Base-by-base conservation (phyloP, 2,888 invertebrate species). In the Plebejus melissa region DNA sequence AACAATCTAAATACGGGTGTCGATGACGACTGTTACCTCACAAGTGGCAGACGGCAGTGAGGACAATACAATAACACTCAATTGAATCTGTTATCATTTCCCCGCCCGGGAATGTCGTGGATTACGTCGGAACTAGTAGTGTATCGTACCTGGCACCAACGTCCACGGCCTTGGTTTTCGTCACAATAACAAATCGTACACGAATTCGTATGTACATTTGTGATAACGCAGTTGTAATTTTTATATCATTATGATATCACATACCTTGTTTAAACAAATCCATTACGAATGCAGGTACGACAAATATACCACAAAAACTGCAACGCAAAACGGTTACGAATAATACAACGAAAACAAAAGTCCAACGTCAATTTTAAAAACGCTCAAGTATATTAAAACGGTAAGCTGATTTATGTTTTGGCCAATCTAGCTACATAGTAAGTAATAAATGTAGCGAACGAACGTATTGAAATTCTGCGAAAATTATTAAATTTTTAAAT, bases 151-250 rank as follows among this genome's bases (percentile, higher is more conserved):
- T 86, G 93, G 91, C 85, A 93, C 93, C 85, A 82, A 80, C 81
- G 80, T 82, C 84, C 82, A 86, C 93, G 93, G 89, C 93, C 93
- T 93, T 93, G 92, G 86, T 86, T 83, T 86, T 88, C 89, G 86
- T 86, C 85, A 85, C 76, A 79, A 79, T 78, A 79, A 72, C 22
- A 71, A 28, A 46, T 32, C 28, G 46, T 71, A 54, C 6, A 13
- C 50, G 32, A 72, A 32, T 50, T 50, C 7, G 32, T 7, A 16
- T 38, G 16, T 69, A 22, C 7, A 13, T 71, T 7, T n/a, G 46
- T 22, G 41, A 22, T 22, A 46, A n/a, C n/a, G n/a, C 6, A 41
- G n/a, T 11, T 71, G 11, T 54, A 54, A 71, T 28, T 28, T 22
- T n/a, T 41, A 46, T 71, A 41, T n/a, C 9, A 70, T 22, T 50